These are phyloP conservation scores for Eudemis profundana DNA, from an alignment of 2,888 invertebrate genomes.

Conservation along the genomic window DNA sequence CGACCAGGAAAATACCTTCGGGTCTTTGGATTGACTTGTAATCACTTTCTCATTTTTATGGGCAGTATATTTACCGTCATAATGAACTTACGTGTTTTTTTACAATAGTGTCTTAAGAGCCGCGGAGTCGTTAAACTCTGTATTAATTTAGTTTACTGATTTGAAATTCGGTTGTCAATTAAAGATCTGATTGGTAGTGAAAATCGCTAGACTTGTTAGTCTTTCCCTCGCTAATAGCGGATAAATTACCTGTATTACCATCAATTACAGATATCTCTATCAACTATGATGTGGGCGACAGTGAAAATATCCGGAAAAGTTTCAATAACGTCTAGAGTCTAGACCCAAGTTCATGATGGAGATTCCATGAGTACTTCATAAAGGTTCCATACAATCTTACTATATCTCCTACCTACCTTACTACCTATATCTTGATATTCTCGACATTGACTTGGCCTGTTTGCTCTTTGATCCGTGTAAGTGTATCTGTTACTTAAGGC, in stretches of 20 bases:
- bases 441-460: neutral
- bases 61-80: slow-evolving; percentile 24
- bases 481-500: too few relatives aligned
- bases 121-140: neutral
- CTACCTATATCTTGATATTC: too few relatives aligned
- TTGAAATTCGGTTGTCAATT: slow-evolving; percentile 5
- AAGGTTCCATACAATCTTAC: neutral
- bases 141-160: slow-evolving; percentile 2
- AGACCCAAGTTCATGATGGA: too few relatives aligned
- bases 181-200: neutral
- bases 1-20: slow-evolving; percentile 57
- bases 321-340: too few relatives aligned
- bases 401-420: too few relatives aligned
- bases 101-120: neutral
- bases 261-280: too few relatives aligned
- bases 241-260: too few relatives aligned
- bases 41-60: slow-evolving; percentile 56
- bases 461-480: neutral
- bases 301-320: too few relatives aligned
- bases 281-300: too few relatives aligned
- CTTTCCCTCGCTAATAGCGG: too few relatives aligned
- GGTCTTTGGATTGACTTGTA: slow-evolving; percentile 64
- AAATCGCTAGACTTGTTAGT: neutral
- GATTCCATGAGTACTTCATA: too few relatives aligned
- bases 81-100: neutral